Percentiles rank a stretch among this genome's conserved stretches.
Evolutionary conservation across 2,797 vertebrate genomes (phyloP).

Genomic region (Thunnus albacares): DNA sequence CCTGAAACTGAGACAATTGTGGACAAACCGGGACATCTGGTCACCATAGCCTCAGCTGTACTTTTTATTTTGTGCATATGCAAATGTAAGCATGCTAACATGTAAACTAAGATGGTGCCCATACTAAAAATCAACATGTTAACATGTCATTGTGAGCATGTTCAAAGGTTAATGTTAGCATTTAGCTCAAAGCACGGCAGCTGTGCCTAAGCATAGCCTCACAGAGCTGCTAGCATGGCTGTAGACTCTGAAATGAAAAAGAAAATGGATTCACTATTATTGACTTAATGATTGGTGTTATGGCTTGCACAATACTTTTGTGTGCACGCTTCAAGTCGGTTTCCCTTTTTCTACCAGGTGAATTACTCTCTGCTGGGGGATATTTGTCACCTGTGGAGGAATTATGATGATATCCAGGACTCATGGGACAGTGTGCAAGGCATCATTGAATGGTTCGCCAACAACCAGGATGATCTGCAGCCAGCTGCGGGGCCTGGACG

Average conservation of each 20-base stretch:
- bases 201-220: not conserved
- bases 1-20: no score
- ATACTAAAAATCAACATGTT: not conserved
- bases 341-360: slow-evolving; percentile 79
- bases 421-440: slow-evolving; percentile 89
- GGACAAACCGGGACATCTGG: no score
- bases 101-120: no score
- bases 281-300: not conserved
- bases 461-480: slow-evolving; percentile 89
- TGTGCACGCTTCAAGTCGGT: no score
- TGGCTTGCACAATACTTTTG: no score
- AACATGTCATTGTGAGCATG: no score
- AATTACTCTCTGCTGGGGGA: slow-evolving; percentile 89
- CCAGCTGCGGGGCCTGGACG: slow-evolving; percentile 87
- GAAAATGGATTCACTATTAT: not conserved
- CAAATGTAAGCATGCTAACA: not conserved
- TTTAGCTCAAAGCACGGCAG: not conserved
- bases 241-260: not conserved
- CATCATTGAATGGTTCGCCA: slow-evolving; percentile 90
- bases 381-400: slow-evolving; percentile 93
- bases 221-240: no score
- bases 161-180: not conserved
- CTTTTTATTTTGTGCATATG: not conserved
- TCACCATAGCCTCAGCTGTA: no score
- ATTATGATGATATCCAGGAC: slow-evolving; percentile 91